Conservation (phyloP, 2,888 invertebrate species). For the Pseudeuparius sepicola region DNA sequence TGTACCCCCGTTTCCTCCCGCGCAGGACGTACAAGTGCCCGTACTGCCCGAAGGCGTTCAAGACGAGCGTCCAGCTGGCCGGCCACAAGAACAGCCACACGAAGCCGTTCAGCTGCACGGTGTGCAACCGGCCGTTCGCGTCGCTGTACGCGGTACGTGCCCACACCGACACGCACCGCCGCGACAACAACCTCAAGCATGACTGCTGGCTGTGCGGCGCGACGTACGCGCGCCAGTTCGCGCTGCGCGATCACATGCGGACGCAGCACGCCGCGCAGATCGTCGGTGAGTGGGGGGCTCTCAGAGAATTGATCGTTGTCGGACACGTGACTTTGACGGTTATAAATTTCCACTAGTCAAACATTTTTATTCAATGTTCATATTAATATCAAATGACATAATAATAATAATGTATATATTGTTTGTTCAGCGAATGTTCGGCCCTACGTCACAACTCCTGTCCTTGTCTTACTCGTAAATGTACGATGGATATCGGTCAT, state of each 20-base stretch:
- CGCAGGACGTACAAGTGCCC: slow-evolving; percentile 62
- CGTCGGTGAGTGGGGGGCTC: no score
- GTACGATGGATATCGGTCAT: no score
- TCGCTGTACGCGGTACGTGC: slow-evolving; percentile 66
- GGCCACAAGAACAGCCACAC: slow-evolving; percentile 72
- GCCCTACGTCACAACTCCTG: no score
- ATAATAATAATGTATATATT: no score
- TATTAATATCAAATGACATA: no score
- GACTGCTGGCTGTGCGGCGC: slow-evolving; percentile 65
- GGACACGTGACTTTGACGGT: no score
- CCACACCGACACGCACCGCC: slow-evolving; percentile 65
- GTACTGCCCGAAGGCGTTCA: slow-evolving; percentile 68
- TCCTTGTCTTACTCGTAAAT: no score
- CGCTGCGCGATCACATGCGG: slow-evolving; percentile 61
- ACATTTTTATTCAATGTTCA: no score
- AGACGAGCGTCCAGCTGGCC: slow-evolving; percentile 67
- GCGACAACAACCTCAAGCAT: slow-evolving; percentile 59
- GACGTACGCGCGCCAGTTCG: slow-evolving; percentile 64
- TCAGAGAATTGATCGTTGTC: no score
- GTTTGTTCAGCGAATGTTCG: no score
- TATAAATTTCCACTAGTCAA: no score
- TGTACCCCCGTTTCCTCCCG: no score
- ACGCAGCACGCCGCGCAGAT: slow-evolving; percentile 55
- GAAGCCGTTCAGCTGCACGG: slow-evolving; percentile 67
- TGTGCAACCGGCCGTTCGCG: slow-evolving; percentile 69